Conservation (phyloP, 2,888 invertebrate genomes). For the Cancer borealis region DNA sequence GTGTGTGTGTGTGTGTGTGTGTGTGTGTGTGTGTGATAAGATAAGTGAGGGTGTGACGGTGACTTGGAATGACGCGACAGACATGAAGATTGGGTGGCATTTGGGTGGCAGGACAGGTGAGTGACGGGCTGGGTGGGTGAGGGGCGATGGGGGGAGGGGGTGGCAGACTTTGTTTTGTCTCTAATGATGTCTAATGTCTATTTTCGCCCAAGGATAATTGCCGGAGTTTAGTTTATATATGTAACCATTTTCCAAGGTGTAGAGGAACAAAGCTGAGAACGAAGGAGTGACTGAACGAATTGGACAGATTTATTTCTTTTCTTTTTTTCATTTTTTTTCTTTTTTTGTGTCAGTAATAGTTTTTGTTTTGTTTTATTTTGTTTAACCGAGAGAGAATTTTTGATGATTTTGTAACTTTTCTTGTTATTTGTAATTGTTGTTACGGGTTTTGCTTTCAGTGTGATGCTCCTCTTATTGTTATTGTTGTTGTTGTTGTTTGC, state of each 20-base stretch:
- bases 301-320: neutral
- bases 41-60: neutral
- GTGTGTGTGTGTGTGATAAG: neutral
- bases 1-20: slow-evolving; percentile 1
- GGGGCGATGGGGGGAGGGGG: neutral
- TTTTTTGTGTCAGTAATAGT: too few relatives aligned
- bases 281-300: neutral
- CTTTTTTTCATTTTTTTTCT: neutral
- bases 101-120: neutral
- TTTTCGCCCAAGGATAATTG: neutral
- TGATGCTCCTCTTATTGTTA: too few relatives aligned
- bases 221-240: neutral
- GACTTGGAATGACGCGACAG: neutral
- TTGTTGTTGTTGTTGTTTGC: too few relatives aligned
- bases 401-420: too few relatives aligned
- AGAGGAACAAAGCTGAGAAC: neutral
- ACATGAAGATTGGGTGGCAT: neutral
- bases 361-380: too few relatives aligned
- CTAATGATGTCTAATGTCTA: neutral
- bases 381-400: too few relatives aligned
- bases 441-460: too few relatives aligned
- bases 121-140: neutral
- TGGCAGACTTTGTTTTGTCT: neutral
- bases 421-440: too few relatives aligned
- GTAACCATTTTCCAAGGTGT: neutral